Evolutionary conservation across 2,797 vertebrate genomes (phyloP).

Genomic region (Pangasius larnaudii): DNA sequence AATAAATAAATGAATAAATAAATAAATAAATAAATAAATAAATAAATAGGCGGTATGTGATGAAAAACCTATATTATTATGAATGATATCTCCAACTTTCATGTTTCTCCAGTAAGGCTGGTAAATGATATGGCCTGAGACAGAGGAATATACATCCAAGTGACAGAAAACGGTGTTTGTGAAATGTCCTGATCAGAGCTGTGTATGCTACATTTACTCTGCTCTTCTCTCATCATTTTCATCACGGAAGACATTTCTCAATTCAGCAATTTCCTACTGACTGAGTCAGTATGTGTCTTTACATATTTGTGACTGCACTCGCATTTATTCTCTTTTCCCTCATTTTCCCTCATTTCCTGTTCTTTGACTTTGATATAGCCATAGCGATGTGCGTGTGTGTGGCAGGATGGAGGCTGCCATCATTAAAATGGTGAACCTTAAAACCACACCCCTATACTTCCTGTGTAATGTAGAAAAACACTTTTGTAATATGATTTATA

Average conservation of each 20-base stretch:
- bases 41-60: not conserved
- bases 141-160: slow-evolving; percentile 68
- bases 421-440: not conserved
- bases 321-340: slow-evolving; percentile 20
- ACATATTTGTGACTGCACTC: slow-evolving; percentile 18
- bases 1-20: not conserved
- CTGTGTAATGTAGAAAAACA: not conserved
- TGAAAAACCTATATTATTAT: slow-evolving; percentile 24
- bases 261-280: slow-evolving; percentile 30
- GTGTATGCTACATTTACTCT: slow-evolving; percentile 68
- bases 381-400: not conserved
- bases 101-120: slow-evolving; percentile 33
- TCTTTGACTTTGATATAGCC: slow-evolving; percentile 21
- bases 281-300: slow-evolving; percentile 37
- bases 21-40: not conserved
- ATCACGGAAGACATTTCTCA: slow-evolving; percentile 46
- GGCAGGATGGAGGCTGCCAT: not conserved
- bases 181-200: slow-evolving; percentile 73
- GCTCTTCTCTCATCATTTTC: slow-evolving; percentile 53
- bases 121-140: slow-evolving; percentile 56
- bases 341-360: not conserved
- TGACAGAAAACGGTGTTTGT: slow-evolving; percentile 71
- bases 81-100: slow-evolving; percentile 5
- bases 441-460: not conserved
- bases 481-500: not conserved